phyloP scores from a whole-genome alignment of 2,113 vertebrate species.

The Macaca mulatta region DNA sequence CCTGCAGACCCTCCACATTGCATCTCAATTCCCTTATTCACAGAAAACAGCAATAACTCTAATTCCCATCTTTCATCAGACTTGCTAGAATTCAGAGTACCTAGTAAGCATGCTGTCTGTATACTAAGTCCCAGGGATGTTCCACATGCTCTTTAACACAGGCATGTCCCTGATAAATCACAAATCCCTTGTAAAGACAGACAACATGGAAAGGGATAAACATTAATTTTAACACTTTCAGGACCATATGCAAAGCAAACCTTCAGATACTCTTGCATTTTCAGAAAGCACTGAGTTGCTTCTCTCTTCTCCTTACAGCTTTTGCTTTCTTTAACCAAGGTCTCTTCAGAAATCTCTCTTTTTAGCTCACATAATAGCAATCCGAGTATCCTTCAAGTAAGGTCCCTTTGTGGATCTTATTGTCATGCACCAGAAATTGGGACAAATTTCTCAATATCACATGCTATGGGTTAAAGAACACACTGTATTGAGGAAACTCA shows the following conservation, averaged over 20 bases:
- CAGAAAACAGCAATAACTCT: constrained; percentile 60
- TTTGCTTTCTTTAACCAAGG: not conserved
- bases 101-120: constrained; percentile 19
- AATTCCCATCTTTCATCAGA: constrained; percentile 60
- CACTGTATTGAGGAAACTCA: not conserved
- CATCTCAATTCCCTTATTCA: constrained; percentile 58
- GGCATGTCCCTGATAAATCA: not conserved
- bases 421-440: not conserved
- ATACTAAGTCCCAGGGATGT: constrained; percentile 9
- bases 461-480: not conserved
- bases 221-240: not conserved
- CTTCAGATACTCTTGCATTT: not conserved
- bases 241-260: not conserved
- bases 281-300: not conserved
- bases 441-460: not conserved
- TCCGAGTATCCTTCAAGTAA: not conserved
- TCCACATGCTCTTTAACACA: not conserved
- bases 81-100: constrained; percentile 36
- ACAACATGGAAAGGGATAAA: not conserved
- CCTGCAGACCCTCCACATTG: not conserved
- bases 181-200: not conserved
- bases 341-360: not conserved
- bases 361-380: not conserved
- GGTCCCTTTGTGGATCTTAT: not conserved
- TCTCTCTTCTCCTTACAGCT: not conserved